Evolutionary conservation across 2,888 invertebrate genomes (phyloP), one percentile per base, ranked within the genome.

Genomic region (Apotomis betuletana): DNA sequence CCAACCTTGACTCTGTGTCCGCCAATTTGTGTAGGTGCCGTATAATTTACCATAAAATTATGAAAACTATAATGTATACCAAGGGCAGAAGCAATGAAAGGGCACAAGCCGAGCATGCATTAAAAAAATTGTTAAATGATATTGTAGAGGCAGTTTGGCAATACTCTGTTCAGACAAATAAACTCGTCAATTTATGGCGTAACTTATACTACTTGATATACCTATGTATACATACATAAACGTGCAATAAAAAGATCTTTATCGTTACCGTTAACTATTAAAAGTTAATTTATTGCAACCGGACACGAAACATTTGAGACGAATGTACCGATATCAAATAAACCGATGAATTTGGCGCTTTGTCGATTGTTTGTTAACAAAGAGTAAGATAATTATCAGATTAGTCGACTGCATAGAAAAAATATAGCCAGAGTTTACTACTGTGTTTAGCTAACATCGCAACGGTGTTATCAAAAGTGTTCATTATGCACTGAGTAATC

Each of bases 301-400:
- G 27, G 64, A 65, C 10, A 41, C 9, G 55, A 46, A 27, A 44
- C 64, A 65, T 65, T 65, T n/a, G 44, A 65, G 64, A 65, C 55
- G 44, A 27, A 64, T 64, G 44, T 5, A 15, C 54, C 12, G 12
- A 12, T 27, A 55, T 44, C 12, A 65, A 65, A 41, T 46, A 65
- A 55, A 55, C 55, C 55, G 64, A 44, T 55, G 44, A 55, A 46
- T 65, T 65, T 65, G 64, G 64, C 64, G 44, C 64, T 54, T 55
- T 12, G 13, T 49, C 9, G 8, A 3, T 10, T 49, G 10, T 8
- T 49, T 8, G 1, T 49, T 49, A 4, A 3, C 41, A 41, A 41
- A 41, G 41, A 41, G 5, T 6, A 41, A 41, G 41, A 6, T 27
- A 27, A 41, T 5, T 41, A 41, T 6, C 41, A 41, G 41, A 41